Evolutionary conservation across 1,140 invertebrate genomes (phyloP).

Genomic region (Heliothis virescens): DNA sequence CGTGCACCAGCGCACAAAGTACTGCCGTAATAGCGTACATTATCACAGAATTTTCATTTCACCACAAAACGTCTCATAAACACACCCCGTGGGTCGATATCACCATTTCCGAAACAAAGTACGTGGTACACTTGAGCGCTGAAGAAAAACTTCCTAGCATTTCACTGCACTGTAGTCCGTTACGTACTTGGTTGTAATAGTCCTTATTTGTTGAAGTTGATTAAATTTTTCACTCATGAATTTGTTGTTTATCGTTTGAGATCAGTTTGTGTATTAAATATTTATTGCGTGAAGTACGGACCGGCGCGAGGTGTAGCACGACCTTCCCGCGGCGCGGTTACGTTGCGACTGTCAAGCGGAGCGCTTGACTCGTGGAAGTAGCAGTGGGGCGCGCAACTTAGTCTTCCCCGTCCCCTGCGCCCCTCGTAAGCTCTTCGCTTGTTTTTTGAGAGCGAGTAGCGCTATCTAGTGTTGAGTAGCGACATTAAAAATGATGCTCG

Average conservation of each 20-base stretch:
- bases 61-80: conserved; percentile 84
- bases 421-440: conserved; percentile 69
- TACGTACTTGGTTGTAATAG: conserved; percentile 52
- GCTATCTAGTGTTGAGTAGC: conserved; percentile 78
- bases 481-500: conserved; percentile 30
- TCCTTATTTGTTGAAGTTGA: conserved; percentile 57
- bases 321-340: conserved; percentile 72
- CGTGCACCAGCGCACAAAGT: conserved; percentile 77
- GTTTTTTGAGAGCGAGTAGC: conserved; percentile 57
- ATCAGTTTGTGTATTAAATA: conserved; percentile 80
- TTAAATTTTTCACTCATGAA: conserved; percentile 63
- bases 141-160: conserved; percentile 82
- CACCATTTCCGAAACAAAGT: conserved; percentile 86
- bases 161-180: conserved; percentile 77
- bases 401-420: conserved; percentile 62
- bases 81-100: conserved; percentile 85
- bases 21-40: conserved; percentile 77
- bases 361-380: conserved; percentile 77
- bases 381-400: conserved; percentile 75
- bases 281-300: conserved; percentile 75
- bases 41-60: conserved; percentile 85
- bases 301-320: conserved; percentile 64
- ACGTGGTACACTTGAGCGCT: conserved; percentile 73
- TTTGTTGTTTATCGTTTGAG: conserved; percentile 63
- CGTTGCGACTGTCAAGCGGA: conserved; percentile 80